A percentile compares a stretch with the other conserved stretches of the same genome.
phyloP scores from a whole-genome alignment of 2,888 invertebrate species.

The Tetheella fluctuosa region DNA sequence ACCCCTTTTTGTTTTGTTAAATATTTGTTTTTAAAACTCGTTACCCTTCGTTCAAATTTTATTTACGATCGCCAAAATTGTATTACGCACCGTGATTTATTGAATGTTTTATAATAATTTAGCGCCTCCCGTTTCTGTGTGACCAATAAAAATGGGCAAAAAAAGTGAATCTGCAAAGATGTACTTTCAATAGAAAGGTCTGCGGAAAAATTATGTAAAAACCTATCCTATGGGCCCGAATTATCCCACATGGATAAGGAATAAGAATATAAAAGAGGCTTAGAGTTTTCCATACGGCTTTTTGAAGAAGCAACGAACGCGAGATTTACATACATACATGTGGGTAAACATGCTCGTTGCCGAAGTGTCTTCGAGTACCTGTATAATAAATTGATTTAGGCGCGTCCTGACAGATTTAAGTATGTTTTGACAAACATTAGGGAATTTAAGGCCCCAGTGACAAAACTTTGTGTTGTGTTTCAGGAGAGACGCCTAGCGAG shows the following conservation, averaged over 20 bases:
- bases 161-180: constrained; percentile 56
- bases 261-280: constrained; percentile 82
- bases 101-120: constrained; percentile 76
- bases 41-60: constrained; percentile 71
- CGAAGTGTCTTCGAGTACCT: constrained; percentile 73
- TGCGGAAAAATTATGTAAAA: constrained; percentile 80
- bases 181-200: constrained; percentile 66
- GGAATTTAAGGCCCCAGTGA: constrained; percentile 73
- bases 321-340: constrained; percentile 77
- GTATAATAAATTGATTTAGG: constrained; percentile 83
- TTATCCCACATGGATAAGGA: constrained; percentile 81
- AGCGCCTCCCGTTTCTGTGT: constrained; percentile 51
- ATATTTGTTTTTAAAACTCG: constrained; percentile 78
- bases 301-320: constrained; percentile 73
- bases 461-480: constrained; percentile 71
- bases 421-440: constrained; percentile 81
- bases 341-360: constrained; percentile 68
- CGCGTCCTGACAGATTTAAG: constrained; percentile 79
- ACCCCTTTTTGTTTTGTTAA: constrained; percentile 69
- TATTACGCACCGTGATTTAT: constrained; percentile 72
- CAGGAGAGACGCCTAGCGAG: constrained; percentile 55
- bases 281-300: constrained; percentile 78
- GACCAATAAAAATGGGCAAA: constrained; percentile 61
- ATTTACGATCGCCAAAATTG: constrained; percentile 72
- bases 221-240: constrained; percentile 79